Evolutionary conservation across 2,113 vertebrate species (phyloP).

Genomic region (Limnothrissa miodon): DNA sequence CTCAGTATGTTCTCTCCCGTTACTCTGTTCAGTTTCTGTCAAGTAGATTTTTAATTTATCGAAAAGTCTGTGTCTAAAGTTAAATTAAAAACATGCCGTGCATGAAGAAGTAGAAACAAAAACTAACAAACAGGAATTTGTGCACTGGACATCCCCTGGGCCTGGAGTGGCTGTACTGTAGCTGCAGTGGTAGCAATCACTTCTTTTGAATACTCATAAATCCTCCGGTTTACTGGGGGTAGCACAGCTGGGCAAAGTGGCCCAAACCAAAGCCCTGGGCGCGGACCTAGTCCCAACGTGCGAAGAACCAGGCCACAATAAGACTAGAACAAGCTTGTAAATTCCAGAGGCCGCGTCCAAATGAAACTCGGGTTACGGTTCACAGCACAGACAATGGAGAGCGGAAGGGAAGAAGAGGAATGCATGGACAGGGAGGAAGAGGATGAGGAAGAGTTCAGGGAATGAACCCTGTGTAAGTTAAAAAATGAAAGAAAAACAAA

Average conservation of each 20-base stretch:
- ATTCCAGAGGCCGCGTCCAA: constrained; percentile 52
- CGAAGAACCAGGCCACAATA: constrained; percentile 57
- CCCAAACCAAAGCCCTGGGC: constrained; percentile 52
- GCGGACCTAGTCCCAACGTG: constrained; percentile 55
- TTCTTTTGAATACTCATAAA: constrained; percentile 72
- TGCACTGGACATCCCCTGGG: background rate
- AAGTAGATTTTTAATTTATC: background rate
- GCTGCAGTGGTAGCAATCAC: constrained; percentile 41
- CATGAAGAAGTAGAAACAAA: background rate
- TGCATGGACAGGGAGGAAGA: background rate
- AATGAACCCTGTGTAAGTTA: background rate
- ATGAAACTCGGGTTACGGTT: constrained; percentile 50
- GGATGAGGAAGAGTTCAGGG: background rate
- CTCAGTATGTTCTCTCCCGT: background rate
- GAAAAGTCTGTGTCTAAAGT: background rate
- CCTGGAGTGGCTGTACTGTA: background rate
- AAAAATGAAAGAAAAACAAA: too few relatives aligned
- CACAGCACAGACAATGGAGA: constrained; percentile 29
- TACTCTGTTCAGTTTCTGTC: background rate
- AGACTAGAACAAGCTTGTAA: constrained; percentile 59
- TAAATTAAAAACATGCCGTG: background rate
- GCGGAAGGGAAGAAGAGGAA: background rate
- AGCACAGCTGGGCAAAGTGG: constrained; percentile 63
- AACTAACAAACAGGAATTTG: too few relatives aligned
- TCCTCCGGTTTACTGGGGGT: constrained; percentile 59